Base-by-base conservation (phyloP, 2,797 vertebrate species). In the Podargus strigoides region DNA sequence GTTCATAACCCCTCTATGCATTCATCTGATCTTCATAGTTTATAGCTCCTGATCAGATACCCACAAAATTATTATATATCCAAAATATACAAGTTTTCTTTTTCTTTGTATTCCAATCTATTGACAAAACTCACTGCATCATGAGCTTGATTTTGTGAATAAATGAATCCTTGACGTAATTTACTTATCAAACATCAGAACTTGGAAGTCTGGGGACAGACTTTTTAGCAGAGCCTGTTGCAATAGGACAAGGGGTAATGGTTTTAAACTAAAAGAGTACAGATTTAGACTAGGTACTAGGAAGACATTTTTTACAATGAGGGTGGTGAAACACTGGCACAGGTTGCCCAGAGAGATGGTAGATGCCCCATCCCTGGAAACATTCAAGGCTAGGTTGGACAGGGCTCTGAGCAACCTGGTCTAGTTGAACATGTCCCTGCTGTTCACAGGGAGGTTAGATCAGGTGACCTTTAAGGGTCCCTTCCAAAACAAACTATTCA, bases 111-210 rank as follows among this genome's bases (percentile, higher is more conserved):
- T 73, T 9, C 27, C 46, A 62, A 64, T 4, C 7, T 69, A 36
- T 42, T 89, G 28, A 81, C 20, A 89, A 32, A 84, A 84, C 46
- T 60, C 41, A 36, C 5, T 56, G 34, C 9, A 64, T 39, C 36
- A n/a, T 39, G 16, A 60, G 4, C 39, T 73, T 77, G 8, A 12
- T 64, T 86, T 87, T 20, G 42, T 39, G 20, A 94, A 76, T 64
- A 69, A 89, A 86, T 56, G 14, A 83, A 89, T 56, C 13, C 20
- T 64, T 64, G 59, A 59, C 59, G n/a, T 22, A 83, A 93, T 77
- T 47, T 4, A 68, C 21, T 90, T 85, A 63, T 42, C 16, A 79
- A 36, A 83, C 3, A 1, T 21, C 68, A 72, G 21, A 34, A 64
- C 24, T 9, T 59, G 13, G 24, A 76, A 72, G 5, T 64, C 20